Evolutionary conservation across 2,888 invertebrate genomes (phyloP).

Genomic region (Amiota minor): DNA sequence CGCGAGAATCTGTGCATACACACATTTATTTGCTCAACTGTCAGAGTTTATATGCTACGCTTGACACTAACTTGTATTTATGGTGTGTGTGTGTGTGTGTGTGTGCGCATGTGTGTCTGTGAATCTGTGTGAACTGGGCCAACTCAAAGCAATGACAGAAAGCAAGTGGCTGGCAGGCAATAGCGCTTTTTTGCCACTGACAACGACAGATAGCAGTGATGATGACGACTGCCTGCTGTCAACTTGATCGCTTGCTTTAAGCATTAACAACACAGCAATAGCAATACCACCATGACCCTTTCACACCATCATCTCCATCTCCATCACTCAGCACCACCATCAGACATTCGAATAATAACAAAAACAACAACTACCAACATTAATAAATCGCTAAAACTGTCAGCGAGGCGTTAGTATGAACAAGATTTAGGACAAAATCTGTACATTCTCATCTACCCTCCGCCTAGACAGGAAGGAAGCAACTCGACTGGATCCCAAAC

Average conservation of each 20-base stretch:
- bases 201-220: not conserved
- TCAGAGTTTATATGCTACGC: not conserved
- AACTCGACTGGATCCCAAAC: no score
- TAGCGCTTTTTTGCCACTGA: not conserved
- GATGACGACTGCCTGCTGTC: constrained; percentile 15
- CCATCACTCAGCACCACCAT: no score
- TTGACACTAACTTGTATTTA: not conserved
- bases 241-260: not conserved
- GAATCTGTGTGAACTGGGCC: not conserved
- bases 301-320: no score
- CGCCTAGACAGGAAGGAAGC: no score
- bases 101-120: not conserved
- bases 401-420: constrained; percentile 62
- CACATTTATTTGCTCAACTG: constrained; percentile 1
- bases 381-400: constrained; percentile 50
- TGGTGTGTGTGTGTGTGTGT: not conserved
- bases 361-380: constrained; percentile 12
- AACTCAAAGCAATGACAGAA: not conserved
- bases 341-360: not conserved
- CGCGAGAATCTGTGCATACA: constrained; percentile 36
- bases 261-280: not conserved
- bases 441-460: constrained; percentile 8
- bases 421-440: constrained; percentile 61
- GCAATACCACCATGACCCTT: no score
- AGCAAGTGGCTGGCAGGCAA: not conserved